Evolutionary conservation across 2,797 vertebrate genomes (phyloP).

Genomic region (Phataginus tetradactyla): DNA sequence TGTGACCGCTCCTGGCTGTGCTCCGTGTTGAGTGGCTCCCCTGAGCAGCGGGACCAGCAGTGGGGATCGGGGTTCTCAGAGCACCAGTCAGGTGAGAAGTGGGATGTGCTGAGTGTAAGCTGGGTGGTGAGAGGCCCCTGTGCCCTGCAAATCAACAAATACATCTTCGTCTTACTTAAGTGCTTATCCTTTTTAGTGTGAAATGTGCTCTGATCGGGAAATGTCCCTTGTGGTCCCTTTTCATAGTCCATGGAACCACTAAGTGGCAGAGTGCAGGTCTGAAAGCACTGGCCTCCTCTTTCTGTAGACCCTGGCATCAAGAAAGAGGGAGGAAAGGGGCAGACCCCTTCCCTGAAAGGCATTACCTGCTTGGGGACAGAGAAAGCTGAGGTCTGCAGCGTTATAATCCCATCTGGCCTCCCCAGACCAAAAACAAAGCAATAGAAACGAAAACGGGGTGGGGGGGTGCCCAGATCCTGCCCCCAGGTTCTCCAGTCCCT

Average conservation of each 20-base stretch:
- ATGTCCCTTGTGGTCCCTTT: not conserved
- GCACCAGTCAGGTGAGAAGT: not conserved
- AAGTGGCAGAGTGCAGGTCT: rapidly evolving
- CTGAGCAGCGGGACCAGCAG: not conserved
- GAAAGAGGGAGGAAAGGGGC: not conserved
- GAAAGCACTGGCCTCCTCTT: not conserved
- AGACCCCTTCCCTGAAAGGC: not conserved
- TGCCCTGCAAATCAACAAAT: not conserved
- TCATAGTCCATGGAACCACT: not conserved
- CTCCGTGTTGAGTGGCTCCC: not conserved
- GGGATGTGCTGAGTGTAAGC: not conserved
- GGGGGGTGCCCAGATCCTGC: not conserved
- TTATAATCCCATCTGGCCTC: no score
- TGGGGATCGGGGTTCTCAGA: not conserved
- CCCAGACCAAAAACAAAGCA: not conserved
- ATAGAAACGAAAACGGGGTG: not conserved
- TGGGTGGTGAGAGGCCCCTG: not conserved
- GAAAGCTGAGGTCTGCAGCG: not conserved
- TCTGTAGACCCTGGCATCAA: not conserved
- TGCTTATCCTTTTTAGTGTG: not conserved
- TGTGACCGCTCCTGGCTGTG: not conserved
- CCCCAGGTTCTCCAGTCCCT: not conserved
- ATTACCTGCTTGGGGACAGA: not conserved
- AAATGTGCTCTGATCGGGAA: not conserved
- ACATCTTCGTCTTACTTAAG: not conserved